phyloP scores from a whole-genome alignment of 2,113 vertebrate species.

The Sula dactylatra region DNA sequence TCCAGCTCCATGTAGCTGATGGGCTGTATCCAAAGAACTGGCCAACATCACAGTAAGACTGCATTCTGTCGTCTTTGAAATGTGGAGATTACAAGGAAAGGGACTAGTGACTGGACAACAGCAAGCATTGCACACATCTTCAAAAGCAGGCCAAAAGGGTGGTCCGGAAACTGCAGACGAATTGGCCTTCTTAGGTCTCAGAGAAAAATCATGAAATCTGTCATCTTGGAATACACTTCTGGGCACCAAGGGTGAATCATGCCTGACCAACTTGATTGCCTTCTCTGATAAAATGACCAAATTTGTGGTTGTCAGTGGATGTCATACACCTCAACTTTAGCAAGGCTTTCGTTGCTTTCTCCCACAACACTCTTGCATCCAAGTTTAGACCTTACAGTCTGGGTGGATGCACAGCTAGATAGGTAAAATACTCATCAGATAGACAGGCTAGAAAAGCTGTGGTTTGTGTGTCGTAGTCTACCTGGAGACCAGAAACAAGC shows the following conservation, averaged over 20 bases:
- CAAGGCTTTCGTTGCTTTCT: background rate
- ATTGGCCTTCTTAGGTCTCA: background rate
- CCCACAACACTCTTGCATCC: background rate
- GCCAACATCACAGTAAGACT: background rate
- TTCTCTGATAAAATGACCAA: background rate
- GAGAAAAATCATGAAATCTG: background rate
- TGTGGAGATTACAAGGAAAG: background rate
- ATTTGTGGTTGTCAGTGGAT: background rate
- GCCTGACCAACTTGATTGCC: background rate
- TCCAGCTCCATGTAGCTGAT: background rate
- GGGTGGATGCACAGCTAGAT: background rate
- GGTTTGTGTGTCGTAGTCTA: background rate
- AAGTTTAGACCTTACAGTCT: background rate
- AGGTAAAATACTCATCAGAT: background rate
- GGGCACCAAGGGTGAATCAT: background rate
- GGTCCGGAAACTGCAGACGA: background rate
- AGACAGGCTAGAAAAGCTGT: background rate
- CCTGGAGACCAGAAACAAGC: background rate
- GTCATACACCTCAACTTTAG: background rate
- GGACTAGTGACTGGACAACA: background rate
- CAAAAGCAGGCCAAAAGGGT: background rate
- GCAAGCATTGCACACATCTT: background rate
- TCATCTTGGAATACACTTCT: background rate
- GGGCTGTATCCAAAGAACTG: background rate
- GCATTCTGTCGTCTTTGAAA: background rate